Conservation (phyloP, 1,140 invertebrate species). For the Diorhabda sublineata region DNA sequence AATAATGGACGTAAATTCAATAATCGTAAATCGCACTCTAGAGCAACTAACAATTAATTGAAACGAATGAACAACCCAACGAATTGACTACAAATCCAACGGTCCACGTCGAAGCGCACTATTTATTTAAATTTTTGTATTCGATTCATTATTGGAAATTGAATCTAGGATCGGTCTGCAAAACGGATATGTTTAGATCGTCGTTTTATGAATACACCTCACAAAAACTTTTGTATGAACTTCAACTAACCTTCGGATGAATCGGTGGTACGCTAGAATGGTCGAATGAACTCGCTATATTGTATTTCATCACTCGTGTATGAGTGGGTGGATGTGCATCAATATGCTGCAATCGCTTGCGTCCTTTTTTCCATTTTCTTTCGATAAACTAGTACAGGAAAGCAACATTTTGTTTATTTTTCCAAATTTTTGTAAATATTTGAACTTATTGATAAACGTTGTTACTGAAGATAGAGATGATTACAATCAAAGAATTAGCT, state of each 20-base stretch:
- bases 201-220: slow-evolving; percentile 22
- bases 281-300: neutral
- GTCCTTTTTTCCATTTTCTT: neutral
- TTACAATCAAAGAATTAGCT: no score
- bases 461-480: no score
- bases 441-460: no score
- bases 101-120: slow-evolving; percentile 20
- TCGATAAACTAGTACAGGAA: no score
- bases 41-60: slow-evolving; percentile 10
- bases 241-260: neutral
- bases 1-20: neutral
- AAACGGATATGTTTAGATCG: slow-evolving; percentile 28
- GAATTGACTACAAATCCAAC: slow-evolving; percentile 19
- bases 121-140: slow-evolving; percentile 23
- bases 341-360: neutral
- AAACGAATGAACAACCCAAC: slow-evolving; percentile 24
- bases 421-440: no score
- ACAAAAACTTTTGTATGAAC: slow-evolving; percentile 24
- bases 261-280: slow-evolving; percentile 6
- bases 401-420: no score
- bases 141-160: slow-evolving; percentile 11
- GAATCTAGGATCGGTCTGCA: slow-evolving; percentile 26
- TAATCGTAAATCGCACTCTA: neutral
- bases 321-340: slow-evolving; percentile 5
- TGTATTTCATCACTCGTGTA: slow-evolving; percentile 10